Base-by-base conservation (phyloP, 2,113 vertebrate species). In the Nettapus auritus region DNA sequence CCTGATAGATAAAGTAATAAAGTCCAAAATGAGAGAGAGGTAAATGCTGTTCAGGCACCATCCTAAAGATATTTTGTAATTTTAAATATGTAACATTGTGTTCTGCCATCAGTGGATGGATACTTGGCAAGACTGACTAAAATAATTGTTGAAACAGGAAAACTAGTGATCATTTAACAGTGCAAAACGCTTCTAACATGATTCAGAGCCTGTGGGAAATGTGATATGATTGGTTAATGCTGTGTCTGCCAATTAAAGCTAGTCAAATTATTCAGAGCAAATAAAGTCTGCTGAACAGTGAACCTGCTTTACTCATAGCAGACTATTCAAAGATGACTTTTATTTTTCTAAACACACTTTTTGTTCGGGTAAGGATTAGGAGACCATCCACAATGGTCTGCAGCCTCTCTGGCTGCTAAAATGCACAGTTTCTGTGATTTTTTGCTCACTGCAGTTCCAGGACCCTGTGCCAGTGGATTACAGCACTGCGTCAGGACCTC, bases 231-330 rank as follows among this genome's bases (percentile, higher is more conserved):
- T 91, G 67, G 73, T 64, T 90, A 81, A 90, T 92, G 78, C 90
- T 90, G 90, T 93, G 69, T 46, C 84, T 96, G 90, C 92, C 89
- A 95, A 46, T 96, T 95, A 95, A 86, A 89, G 29, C 44, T 76
- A 42, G 79, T 83, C 26, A 71, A 79, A 93, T 93, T 89, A 93
- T 92, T 83, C 73, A 95, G 8, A 85, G 60, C 55, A 95, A 94
- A 93, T 80, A 93, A 84, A 94, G 44, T 63, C 83, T 94, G 77
- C 50, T 92, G 63, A 74, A 93, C 90, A 97, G 93, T 67, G 33
- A 96, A 85, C 23, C 25, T 66, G 16, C 66, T 89, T 96, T 75
- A 83, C 57, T 75, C 68, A 60, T 4, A 84, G 22, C 69, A 96
- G 46, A 69, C 36, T 79, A 55, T 62, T 95, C 55, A 77, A 86